phyloP scores from a whole-genome alignment of 1,140 invertebrate genomes.

The Phymastichus coffea region DNA sequence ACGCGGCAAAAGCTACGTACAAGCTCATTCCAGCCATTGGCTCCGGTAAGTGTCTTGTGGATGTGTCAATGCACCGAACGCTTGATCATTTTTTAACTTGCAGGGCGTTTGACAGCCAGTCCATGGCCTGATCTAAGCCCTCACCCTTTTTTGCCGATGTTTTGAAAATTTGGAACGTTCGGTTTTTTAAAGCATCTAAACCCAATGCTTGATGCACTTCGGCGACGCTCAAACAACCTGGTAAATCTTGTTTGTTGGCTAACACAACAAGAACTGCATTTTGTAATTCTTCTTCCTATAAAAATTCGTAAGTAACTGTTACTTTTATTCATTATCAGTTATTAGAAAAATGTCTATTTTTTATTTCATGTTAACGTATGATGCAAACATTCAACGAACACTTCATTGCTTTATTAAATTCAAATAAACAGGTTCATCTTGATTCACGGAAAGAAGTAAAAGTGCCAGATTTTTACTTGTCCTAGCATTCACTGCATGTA shows the following conservation, averaged over 20 bases:
- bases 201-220: conserved; percentile 97
- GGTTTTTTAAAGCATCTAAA: conserved; percentile 89
- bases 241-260: conserved; percentile 99
- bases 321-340: too few relatives aligned
- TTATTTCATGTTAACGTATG: too few relatives aligned
- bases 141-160: conserved; percentile 98
- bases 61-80: not conserved
- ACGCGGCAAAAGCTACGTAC: conserved; percentile 5
- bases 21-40: not conserved
- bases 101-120: conserved; percentile 91
- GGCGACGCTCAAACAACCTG: conserved; percentile 91
- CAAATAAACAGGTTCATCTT: too few relatives aligned
- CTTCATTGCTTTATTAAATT: too few relatives aligned
- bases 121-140: conserved; percentile 98
- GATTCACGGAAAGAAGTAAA: too few relatives aligned
- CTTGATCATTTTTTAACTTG: conserved; percentile 78
- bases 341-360: too few relatives aligned
- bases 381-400: too few relatives aligned
- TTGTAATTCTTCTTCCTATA: conserved; percentile 93
- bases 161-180: conserved; percentile 99
- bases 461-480: too few relatives aligned
- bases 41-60: not conserved
- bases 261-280: conserved; percentile 93
- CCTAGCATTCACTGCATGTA: too few relatives aligned
- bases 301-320: too few relatives aligned